These are phyloP conservation scores for Pheosia tremula DNA, from an alignment of 2,888 invertebrate genomes.

Conservation along the genomic window DNA sequence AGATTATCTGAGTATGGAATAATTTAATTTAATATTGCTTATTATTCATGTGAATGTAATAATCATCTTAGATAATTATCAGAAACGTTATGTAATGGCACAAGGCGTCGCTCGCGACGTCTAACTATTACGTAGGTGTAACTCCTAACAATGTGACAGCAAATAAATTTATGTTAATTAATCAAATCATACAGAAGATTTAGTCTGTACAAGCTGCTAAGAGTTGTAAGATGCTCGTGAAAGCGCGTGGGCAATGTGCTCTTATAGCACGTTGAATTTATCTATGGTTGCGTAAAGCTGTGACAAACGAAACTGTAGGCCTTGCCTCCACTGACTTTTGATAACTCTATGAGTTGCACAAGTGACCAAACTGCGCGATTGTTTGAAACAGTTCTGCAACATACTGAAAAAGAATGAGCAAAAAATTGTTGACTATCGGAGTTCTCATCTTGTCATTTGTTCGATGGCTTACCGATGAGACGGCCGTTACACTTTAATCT, in stretches of 20 bases:
- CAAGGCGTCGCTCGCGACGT: slow-evolving; percentile 13
- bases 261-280: slow-evolving; percentile 39
- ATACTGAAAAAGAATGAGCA: slow-evolving; percentile 13
- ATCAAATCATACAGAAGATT: slow-evolving; percentile 54
- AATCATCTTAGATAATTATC: slow-evolving; percentile 7
- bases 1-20: not conserved
- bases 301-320: slow-evolving; percentile 51
- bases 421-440: not conserved
- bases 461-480: not conserved
- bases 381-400: slow-evolving; percentile 18
- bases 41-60: not conserved
- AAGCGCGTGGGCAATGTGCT: slow-evolving; percentile 59
- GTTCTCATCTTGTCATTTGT: slow-evolving; percentile 3
- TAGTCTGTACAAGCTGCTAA: slow-evolving; percentile 29
- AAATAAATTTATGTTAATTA: slow-evolving; percentile 62
- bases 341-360: slow-evolving; percentile 28
- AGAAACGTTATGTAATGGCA: slow-evolving; percentile 10
- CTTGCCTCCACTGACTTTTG: slow-evolving; percentile 24
- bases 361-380: slow-evolving; percentile 18
- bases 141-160: slow-evolving; percentile 44
- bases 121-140: slow-evolving; percentile 32
- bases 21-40: not conserved
- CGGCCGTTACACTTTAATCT: not conserved
- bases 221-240: slow-evolving; percentile 55
- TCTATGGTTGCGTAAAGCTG: slow-evolving; percentile 55